phyloP scores from a whole-genome alignment of 2,888 invertebrate species.

The Drosophila aldrichi region DNA sequence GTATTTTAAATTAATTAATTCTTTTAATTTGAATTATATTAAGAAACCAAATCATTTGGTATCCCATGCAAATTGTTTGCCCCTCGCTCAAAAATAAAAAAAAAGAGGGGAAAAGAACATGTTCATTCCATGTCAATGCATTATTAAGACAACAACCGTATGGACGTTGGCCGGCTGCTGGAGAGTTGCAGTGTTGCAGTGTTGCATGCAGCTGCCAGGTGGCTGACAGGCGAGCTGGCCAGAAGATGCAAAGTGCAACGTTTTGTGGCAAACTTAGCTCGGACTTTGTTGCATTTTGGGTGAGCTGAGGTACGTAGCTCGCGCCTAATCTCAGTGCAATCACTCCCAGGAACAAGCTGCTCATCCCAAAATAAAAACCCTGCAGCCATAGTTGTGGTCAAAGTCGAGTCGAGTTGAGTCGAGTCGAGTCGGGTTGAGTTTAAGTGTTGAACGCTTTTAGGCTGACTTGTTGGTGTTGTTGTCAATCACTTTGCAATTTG shows the following conservation, averaged over 20 bases:
- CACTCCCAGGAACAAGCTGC: constrained; percentile 67
- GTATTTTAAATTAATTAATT: too few relatives aligned
- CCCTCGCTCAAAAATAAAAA: constrained; percentile 3
- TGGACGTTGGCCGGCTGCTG: constrained; percentile 17
- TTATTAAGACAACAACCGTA: constrained; percentile 70
- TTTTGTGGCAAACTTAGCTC: constrained; percentile 67
- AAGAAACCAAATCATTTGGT: background rate
- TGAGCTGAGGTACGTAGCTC: constrained; percentile 31
- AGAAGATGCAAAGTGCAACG: constrained; percentile 66
- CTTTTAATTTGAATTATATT: background rate
- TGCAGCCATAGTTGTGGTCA: background rate
- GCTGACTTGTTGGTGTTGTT: constrained; percentile 46
- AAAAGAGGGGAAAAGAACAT: constrained; percentile 1
- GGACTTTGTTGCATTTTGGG: constrained; percentile 53
- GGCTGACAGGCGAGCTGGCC: constrained; percentile 31
- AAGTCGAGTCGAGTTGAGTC: background rate
- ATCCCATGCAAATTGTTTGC: background rate
- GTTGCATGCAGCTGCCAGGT: constrained; percentile 14
- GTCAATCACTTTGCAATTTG: constrained; percentile 81
- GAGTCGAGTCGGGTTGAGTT: constrained; percentile 51
- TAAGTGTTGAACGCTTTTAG: constrained; percentile 75
- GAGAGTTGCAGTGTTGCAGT: constrained; percentile 20
- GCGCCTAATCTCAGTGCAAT: constrained; percentile 78
- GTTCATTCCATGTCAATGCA: constrained; percentile 61
- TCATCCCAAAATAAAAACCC: constrained; percentile 17